Base-by-base conservation (phyloP, 2,113 vertebrate species). In the Solenodon paradoxus region DNA sequence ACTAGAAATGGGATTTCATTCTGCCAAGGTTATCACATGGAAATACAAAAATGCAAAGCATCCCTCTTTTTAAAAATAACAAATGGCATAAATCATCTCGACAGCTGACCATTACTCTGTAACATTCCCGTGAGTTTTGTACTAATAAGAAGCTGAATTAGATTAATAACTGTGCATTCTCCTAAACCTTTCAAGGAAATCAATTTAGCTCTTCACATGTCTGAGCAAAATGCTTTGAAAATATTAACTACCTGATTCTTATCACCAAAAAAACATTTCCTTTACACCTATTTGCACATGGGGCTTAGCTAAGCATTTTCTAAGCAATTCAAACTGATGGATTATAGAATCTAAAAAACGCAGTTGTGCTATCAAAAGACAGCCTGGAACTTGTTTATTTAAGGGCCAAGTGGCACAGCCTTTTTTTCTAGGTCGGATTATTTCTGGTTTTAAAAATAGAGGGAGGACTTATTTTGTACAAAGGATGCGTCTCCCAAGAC, bases 21-120 rank as follows among this genome's bases (percentile, higher is more conserved):
- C 92, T 72, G 90, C 82, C 26, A 74, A 59, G 88, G 86, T 97
- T 98, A 98, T 97, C 93, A 79, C 95, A 95, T 69, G 95, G 91
- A 97, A 95, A 79, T 92, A 96, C 71, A 59, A 96, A 97, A 98
- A 96, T 88, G 96, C 94, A 96, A 97, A 98, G 97, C 93, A 93
- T 63, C 75, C 90, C 77, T 90, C 93, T 94, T 97, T 98, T 97
- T 92, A 97, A 96, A 97, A 97, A 97, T 98, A 97, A 97, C 95
- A 96, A 96, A 90, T 95, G 61, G 81, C 88, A 94, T 94, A 98
- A 97, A 97, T 97, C 88, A 96, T 97, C 97, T 94, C 2, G 75
- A 97, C 97, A 97, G 97, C 20, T 97, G 96, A 95, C 95, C 90
- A 75, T 93, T 74, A 97, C 91, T 90, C 53, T 49, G 96, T 87